These are phyloP conservation scores for Lasioglossum morio DNA, from an alignment of 2,888 invertebrate genomes.

Conservation along the genomic window DNA sequence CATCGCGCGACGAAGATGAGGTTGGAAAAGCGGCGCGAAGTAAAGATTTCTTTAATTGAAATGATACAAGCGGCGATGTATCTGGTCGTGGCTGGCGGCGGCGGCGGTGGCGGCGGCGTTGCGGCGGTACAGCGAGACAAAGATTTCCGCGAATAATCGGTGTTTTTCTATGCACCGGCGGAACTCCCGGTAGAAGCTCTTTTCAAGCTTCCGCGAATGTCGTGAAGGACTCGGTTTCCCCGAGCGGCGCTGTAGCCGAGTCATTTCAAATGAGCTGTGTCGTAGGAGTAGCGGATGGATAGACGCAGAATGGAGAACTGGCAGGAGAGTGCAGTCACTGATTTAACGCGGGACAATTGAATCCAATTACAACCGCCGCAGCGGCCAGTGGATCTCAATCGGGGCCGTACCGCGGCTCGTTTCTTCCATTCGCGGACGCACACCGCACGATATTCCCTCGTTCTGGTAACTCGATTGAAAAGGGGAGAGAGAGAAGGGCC, in stretches of 20 bases:
- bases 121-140: slow-evolving; percentile 32
- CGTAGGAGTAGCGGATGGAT: slow-evolving; percentile 79
- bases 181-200: slow-evolving; percentile 55
- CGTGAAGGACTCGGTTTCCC: slow-evolving; percentile 71
- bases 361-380: slow-evolving; percentile 84
- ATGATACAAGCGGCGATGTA: slow-evolving; percentile 23
- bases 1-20: neutral
- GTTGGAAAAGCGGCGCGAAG: neutral
- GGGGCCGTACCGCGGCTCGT: slow-evolving; percentile 51
- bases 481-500: neutral
- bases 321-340: slow-evolving; percentile 81
- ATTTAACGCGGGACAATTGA: slow-evolving; percentile 85
- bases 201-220: slow-evolving; percentile 59
- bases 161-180: slow-evolving; percentile 48
- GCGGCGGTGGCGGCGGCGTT: neutral
- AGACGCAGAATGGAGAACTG: slow-evolving; percentile 76
- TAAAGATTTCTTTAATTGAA: slow-evolving; percentile 44
- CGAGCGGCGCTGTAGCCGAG: slow-evolving; percentile 67
- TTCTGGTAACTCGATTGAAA: slow-evolving; percentile 30
- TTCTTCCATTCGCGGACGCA: slow-evolving; percentile 45
- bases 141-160: slow-evolving; percentile 61
- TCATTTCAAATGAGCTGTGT: slow-evolving; percentile 80
- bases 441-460: slow-evolving; percentile 12
- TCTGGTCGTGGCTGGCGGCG: slow-evolving; percentile 2
- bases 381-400: slow-evolving; percentile 79